Percentiles rank a stretch among this genome's conserved stretches.
Evolutionary conservation across 2,888 invertebrate genomes (phyloP).

Genomic region (Mesodorylaimus sp.): DNA sequence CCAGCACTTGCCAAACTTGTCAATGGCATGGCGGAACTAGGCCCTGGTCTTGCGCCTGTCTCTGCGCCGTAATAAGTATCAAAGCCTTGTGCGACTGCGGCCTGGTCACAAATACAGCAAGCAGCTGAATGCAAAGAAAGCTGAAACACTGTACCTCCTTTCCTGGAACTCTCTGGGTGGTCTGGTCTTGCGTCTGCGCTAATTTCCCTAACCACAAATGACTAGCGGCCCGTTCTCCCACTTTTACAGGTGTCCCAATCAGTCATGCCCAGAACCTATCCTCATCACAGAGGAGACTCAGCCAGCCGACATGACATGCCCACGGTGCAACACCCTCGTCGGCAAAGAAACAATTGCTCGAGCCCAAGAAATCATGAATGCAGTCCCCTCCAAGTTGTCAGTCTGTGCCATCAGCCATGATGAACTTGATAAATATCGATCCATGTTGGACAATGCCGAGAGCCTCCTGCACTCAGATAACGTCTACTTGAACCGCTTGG

Average conservation of each 20-base stretch:
- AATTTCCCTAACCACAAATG: too few relatives aligned
- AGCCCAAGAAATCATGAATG: constrained; percentile 9
- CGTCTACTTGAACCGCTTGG: constrained; percentile 19
- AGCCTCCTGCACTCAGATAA: constrained; percentile 21
- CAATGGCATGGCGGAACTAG: too few relatives aligned
- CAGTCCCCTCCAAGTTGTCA: constrained; percentile 8
- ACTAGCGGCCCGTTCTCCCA: too few relatives aligned
- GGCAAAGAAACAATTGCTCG: constrained; percentile 11
- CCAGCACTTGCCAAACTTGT: too few relatives aligned
- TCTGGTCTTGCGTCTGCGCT: too few relatives aligned
- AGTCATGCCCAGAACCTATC: constrained; percentile 19
- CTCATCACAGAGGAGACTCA: constrained; percentile 18
- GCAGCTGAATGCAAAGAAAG: too few relatives aligned
- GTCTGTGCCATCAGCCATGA: constrained; percentile 3
- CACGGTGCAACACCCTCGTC: constrained; percentile 16
- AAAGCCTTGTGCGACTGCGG: too few relatives aligned
- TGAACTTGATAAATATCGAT: constrained; percentile 11
- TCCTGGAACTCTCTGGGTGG: too few relatives aligned
- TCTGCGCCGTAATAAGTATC: too few relatives aligned
- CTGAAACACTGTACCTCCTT: too few relatives aligned
- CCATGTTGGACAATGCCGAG: constrained; percentile 17
- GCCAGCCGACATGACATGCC: constrained; percentile 19
- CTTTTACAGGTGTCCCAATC: constrained; percentile 14
- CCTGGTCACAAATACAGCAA: too few relatives aligned
- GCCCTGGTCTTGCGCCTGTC: too few relatives aligned